Evolutionary conservation across 64 coral and sea anemone genomes (phyloP).

Genomic region (Montipora efflorescens): DNA sequence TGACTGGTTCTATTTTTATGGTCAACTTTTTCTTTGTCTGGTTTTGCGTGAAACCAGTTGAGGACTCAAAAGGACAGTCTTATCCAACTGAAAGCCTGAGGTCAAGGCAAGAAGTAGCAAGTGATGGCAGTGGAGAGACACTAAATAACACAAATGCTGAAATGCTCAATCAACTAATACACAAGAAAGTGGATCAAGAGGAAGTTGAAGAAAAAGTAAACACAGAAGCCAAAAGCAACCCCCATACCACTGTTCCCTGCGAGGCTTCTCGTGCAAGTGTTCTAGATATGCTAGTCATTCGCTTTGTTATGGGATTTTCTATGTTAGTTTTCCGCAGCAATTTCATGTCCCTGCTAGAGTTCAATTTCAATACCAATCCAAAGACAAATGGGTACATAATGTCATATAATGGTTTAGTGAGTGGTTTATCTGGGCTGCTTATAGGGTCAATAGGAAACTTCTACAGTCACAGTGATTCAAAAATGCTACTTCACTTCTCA

Average conservation of each 20-base stretch:
- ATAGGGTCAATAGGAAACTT: slow-evolving; percentile 73
- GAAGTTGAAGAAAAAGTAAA: background rate
- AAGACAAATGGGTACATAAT: slow-evolving; percentile 95
- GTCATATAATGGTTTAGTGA: slow-evolving; percentile 84
- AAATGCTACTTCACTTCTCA: slow-evolving; percentile 84
- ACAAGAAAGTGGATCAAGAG: background rate
- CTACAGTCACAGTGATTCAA: slow-evolving; percentile 83
- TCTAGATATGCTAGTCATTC: slow-evolving; percentile 77
- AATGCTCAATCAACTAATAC: background rate
- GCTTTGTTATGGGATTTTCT: slow-evolving; percentile 90
- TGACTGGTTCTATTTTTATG: slow-evolving; percentile 69
- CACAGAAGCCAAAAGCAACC: background rate
- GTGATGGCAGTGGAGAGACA: background rate
- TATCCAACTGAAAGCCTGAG: background rate
- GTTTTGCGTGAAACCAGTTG: slow-evolving; percentile 58
- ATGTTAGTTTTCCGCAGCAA: slow-evolving; percentile 97
- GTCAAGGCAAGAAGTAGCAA: background rate
- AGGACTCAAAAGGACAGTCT: background rate
- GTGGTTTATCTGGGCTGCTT: slow-evolving; percentile 79
- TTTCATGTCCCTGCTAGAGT: slow-evolving; percentile 87
- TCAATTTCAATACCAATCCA: slow-evolving; percentile 77
- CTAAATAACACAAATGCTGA: background rate
- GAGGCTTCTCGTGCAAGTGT: slow-evolving; percentile 65
- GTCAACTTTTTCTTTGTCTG: slow-evolving; percentile 77
- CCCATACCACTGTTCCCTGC: background rate